These are phyloP conservation scores for Phymatocera aterrima DNA, from an alignment of 2,888 invertebrate genomes.

Conservation along the genomic window DNA sequence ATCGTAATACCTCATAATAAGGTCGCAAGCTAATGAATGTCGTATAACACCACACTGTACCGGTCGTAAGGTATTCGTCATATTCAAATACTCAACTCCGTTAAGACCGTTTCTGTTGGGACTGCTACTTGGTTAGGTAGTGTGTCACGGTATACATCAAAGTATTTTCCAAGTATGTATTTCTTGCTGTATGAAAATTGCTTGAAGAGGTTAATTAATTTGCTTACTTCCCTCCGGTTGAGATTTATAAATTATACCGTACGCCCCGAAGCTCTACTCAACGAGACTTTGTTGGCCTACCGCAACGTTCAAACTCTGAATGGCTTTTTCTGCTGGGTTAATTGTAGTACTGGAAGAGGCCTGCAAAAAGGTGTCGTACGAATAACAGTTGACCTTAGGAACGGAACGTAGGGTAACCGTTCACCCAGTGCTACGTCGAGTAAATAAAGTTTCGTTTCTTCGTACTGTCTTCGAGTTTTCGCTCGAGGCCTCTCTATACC, in stretches of 20 bases:
- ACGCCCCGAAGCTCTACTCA: neutral
- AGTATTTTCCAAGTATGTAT: neutral
- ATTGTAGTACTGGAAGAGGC: neutral
- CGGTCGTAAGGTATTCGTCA: neutral
- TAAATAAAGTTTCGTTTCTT: constrained; percentile 30
- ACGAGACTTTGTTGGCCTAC: neutral
- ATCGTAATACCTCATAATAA: constrained; percentile 2
- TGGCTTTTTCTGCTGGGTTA: constrained; percentile 2
- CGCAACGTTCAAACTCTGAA: neutral
- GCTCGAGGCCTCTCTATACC: constrained; percentile 35
- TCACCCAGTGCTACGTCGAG: constrained; percentile 16
- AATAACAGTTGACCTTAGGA: constrained; percentile 31
- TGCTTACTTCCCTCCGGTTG: neutral
- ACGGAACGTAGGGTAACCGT: constrained; percentile 41
- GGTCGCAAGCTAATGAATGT: constrained; percentile 19
- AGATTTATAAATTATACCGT: constrained; percentile 3
- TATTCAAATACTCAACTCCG: constrained; percentile 8
- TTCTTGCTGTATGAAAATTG: neutral
- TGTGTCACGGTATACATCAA: neutral
- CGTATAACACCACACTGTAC: neutral
- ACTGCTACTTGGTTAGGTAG: neutral
- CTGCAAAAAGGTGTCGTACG: constrained; percentile 16
- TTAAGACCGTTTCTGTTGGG: neutral
- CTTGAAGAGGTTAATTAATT: neutral
- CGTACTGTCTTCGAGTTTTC: constrained; percentile 39